Base-by-base conservation (phyloP, 2,797 vertebrate genomes). In the Sebastes cheni region DNA sequence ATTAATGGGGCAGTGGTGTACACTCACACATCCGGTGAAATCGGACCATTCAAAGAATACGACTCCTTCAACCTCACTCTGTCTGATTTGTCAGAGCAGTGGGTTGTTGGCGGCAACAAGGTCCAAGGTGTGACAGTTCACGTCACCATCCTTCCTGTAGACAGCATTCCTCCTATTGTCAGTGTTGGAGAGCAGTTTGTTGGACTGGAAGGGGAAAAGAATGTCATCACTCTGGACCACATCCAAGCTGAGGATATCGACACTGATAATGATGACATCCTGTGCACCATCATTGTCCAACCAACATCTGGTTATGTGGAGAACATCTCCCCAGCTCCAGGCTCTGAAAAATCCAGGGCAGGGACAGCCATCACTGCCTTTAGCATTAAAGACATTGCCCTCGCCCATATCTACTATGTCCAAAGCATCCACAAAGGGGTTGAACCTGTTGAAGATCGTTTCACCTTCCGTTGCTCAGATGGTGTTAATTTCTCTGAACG, bases 371-470 rank as follows among this genome's bases (percentile, higher is more conserved):
- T 98, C 77, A 97, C 97, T 79, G 97, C 97, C 30, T 98, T 98
- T 77, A 96, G 80, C 52, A 92, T 97, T 59, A 96, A 96, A 93
- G 97, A 97, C 76, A 50, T 98, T 50, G 81, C 55, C 50, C 72
- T 92, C 6, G 92, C 93, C 12, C 95, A 96, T 42, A 94, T 97
- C 71, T 94, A 93, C 88, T 98, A 97, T 16, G 96, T 98, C 13
- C 97, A 98, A 92, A 98, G 97, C 74, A 97, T 98, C 82, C 97
- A 98, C 89, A 97, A 96, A 86, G 95, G 95, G 1, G 86, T 97
- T 65, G 97, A 98, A 85, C 96, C 97, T 18, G 89, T 95, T 23
- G 96, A 97, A 82, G 97, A 98, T 88, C 94, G 95, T 72, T 96
- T 97, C 55, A 96, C 95, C 23, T 97, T 98, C 83, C 95, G 95